A percentile compares a stretch with the other conserved stretches of the same genome.
phyloP scores from a whole-genome alignment of 2,888 invertebrate genomes.

The Cremastobaeus sp. region DNA sequence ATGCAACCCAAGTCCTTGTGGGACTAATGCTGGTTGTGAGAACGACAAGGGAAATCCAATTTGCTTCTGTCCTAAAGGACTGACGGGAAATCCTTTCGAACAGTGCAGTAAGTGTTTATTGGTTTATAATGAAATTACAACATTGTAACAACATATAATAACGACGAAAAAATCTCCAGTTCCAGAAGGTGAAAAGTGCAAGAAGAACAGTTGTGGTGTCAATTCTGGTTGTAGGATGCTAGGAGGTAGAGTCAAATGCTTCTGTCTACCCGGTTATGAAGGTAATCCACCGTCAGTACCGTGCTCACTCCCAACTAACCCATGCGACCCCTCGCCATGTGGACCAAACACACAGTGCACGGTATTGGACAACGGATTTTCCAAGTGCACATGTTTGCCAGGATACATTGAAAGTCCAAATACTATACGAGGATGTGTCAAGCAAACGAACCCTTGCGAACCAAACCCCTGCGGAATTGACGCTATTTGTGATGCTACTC shows the following conservation, averaged over 20 bases:
- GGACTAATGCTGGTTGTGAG: slow-evolving; percentile 90
- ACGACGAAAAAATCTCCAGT: too few relatives aligned
- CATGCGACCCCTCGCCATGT: slow-evolving; percentile 91
- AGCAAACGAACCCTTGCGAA: slow-evolving; percentile 88
- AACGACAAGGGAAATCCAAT: slow-evolving; percentile 91
- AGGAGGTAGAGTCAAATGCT: slow-evolving; percentile 87
- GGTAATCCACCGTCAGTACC: slow-evolving; percentile 88
- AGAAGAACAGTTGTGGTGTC: slow-evolving; percentile 89
- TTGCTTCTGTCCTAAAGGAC: slow-evolving; percentile 92
- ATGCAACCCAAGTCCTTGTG: slow-evolving; percentile 92
- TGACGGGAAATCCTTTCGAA: slow-evolving; percentile 94
- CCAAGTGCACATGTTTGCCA: slow-evolving; percentile 91
- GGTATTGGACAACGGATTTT: slow-evolving; percentile 87
- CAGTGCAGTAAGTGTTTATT: slow-evolving; percentile 91
- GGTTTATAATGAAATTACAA: too few relatives aligned
- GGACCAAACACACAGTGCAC: slow-evolving; percentile 93
- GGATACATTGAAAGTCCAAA: slow-evolving; percentile 92
- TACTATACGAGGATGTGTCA: slow-evolving; percentile 90
- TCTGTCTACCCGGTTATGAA: slow-evolving; percentile 92
- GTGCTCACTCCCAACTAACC: slow-evolving; percentile 86
- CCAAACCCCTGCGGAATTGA: slow-evolving; percentile 89
- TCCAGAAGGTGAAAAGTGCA: slow-evolving; percentile 91
- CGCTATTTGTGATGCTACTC: slow-evolving; percentile 88
- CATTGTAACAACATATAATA: too few relatives aligned
- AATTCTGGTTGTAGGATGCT: slow-evolving; percentile 90